Conservation (phyloP, 1,140 invertebrate species). For the Drosophila nigrodunni region DNA sequence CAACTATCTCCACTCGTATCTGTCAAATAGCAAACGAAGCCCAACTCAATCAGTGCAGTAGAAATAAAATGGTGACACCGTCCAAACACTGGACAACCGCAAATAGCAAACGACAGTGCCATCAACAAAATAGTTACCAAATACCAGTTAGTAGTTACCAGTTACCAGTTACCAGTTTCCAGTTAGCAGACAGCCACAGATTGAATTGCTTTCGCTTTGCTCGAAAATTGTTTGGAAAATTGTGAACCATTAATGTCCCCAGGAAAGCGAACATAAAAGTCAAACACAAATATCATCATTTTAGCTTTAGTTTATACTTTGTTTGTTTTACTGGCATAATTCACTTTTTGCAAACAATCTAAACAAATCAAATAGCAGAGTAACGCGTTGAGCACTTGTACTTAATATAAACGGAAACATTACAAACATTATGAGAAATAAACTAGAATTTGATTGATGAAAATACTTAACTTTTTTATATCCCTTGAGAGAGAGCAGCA, state of each 20-base stretch:
- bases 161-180: too few species aligned
- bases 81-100: constrained; percentile 16
- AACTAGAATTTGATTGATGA: constrained; percentile 8
- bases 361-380: constrained; percentile 14
- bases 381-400: not conserved
- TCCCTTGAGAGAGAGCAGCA: not conserved
- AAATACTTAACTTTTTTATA: not conserved
- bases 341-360: constrained; percentile 8
- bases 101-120: constrained; percentile 16
- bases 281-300: not conserved
- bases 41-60: constrained; percentile 44
- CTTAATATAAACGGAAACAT: constrained; percentile 3
- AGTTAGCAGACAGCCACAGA: constrained; percentile 41
- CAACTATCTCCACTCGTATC: constrained; percentile 26
- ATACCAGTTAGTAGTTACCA: not conserved
- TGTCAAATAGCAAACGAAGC: constrained; percentile 30
- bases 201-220: constrained; percentile 63
- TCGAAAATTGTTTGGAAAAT: constrained; percentile 34
- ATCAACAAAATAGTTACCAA: constrained; percentile 23
- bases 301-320: constrained; percentile 21
- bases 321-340: constrained; percentile 9
- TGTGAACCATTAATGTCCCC: constrained; percentile 28
- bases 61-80: constrained; percentile 30
- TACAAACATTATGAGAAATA: constrained; percentile 1
- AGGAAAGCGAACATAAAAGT: constrained; percentile 1